Conservation (phyloP, 35 echinoderm and acorn worm species). For the Chiridota heheva region DNA sequence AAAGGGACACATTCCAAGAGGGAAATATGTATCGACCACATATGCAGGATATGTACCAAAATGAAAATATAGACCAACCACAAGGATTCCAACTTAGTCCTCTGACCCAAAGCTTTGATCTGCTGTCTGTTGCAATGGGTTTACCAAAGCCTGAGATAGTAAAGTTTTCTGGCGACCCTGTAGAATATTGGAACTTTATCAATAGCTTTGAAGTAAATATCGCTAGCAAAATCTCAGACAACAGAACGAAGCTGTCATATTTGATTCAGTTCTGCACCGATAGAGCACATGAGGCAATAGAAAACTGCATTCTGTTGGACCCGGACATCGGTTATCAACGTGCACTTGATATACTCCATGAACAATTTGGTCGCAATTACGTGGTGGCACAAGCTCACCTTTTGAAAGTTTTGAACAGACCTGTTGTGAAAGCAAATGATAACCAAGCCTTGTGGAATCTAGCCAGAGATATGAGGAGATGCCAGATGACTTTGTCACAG, state of each 20-base stretch:
- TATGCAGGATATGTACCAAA: too few species aligned
- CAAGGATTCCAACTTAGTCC: too few species aligned
- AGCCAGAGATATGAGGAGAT: constrained; percentile 42
- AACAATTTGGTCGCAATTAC: constrained; percentile 53
- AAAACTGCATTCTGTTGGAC: constrained; percentile 54
- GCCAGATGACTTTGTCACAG: constrained; percentile 34
- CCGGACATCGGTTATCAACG: constrained; percentile 36
- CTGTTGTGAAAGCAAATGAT: constrained; percentile 10
- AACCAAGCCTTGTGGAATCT: constrained; percentile 21
- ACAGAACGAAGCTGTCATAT: constrained; percentile 43
- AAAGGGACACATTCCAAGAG: too few species aligned
- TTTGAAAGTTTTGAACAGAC: constrained; percentile 23
- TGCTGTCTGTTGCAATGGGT: too few species aligned
- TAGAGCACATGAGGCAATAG: constrained; percentile 42
- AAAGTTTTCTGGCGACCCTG: constrained; percentile 26
- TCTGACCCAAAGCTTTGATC: too few species aligned
- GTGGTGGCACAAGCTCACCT: constrained; percentile 46
- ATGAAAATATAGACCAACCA: too few species aligned
- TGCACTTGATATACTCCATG: constrained; percentile 57
- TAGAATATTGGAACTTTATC: constrained; percentile 61
- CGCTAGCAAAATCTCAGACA: constrained; percentile 18
- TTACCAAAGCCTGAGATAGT: constrained; percentile 36
- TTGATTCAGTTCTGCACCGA: constrained; percentile 63
- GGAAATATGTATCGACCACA: too few species aligned
- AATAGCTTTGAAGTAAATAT: constrained; percentile 52